Evolutionary conservation across 2,888 invertebrate species (phyloP).

Genomic region (Dolomedes plantarius): DNA sequence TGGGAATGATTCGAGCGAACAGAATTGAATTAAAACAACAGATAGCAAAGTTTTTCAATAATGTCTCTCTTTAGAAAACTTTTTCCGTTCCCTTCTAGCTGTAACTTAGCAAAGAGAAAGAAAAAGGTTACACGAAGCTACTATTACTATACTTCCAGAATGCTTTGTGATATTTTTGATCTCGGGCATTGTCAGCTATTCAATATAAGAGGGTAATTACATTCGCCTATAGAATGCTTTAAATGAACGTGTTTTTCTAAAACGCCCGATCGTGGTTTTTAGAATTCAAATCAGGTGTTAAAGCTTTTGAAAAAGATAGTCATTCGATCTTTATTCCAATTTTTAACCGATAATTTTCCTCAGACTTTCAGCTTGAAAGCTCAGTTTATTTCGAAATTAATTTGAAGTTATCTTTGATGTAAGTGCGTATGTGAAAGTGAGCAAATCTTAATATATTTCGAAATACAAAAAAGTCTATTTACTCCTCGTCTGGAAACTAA

Average conservation of each 20-base stretch:
- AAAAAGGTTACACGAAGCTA: conserved; percentile 6
- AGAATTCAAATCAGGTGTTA: not conserved
- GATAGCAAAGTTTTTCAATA: conserved; percentile 66
- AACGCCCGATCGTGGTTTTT: not conserved
- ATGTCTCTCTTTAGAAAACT: conserved; percentile 34
- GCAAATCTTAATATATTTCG: too few relatives aligned
- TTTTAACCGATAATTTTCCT: not conserved
- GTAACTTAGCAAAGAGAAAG: not conserved
- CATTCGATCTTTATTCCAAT: not conserved
- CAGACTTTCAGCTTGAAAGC: not conserved
- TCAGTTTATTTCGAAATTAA: conserved; percentile 3
- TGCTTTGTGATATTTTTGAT: conserved; percentile 22
- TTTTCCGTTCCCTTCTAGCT: conserved; percentile 17
- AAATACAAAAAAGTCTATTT: too few relatives aligned
- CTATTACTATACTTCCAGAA: conserved; percentile 18
- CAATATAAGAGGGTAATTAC: conserved; percentile 1
- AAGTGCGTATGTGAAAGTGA: too few relatives aligned
- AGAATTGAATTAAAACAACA: conserved; percentile 63
- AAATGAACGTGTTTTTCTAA: conserved; percentile 1
- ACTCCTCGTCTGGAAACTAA: too few relatives aligned
- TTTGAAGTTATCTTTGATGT: too few relatives aligned
- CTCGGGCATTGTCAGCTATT: not conserved
- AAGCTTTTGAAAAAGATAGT: not conserved
- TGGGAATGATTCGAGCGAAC: conserved; percentile 39
- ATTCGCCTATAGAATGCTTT: not conserved